A percentile compares a stretch with the other conserved stretches of the same genome.
phyloP scores from a whole-genome alignment of 2,888 invertebrate species.

The Heliconius hortense region DNA sequence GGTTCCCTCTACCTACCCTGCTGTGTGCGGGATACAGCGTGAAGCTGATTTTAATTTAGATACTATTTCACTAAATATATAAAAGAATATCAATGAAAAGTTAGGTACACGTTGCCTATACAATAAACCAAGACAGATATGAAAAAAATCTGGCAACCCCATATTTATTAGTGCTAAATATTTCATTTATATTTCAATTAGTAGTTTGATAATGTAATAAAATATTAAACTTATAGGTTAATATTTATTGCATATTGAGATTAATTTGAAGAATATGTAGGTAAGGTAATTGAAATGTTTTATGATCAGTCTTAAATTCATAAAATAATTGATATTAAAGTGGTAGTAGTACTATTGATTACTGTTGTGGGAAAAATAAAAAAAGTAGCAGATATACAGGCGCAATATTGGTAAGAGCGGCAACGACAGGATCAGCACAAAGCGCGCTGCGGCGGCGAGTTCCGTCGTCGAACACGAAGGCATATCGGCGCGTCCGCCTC shows the following conservation, averaged over 20 bases:
- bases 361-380: slow-evolving; percentile 4
- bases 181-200: not conserved
- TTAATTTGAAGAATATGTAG: not conserved
- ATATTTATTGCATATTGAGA: not conserved
- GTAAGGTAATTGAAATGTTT: slow-evolving; percentile 3
- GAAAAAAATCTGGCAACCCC: not conserved
- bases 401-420: slow-evolving; percentile 29
- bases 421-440: slow-evolving; percentile 40
- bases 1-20: no score
- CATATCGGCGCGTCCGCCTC: slow-evolving; percentile 78
- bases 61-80: not conserved
- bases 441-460: slow-evolving; percentile 50
- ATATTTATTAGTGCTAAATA: not conserved
- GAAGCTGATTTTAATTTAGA: no score
- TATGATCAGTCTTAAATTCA: not conserved
- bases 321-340: slow-evolving; percentile 10
- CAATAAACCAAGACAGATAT: no score
- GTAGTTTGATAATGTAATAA: not conserved
- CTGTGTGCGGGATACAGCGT: no score
- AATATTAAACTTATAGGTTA: not conserved
- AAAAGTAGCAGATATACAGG: slow-evolving; percentile 28
- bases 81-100: not conserved
- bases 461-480: slow-evolving; percentile 64
- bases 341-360: not conserved
- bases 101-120: not conserved